Percentiles rank a stretch among this genome's conserved stretches.
These are phyloP conservation scores for Dysidea cf. avara DNA, from an alignment of 37 sponge, comb jelly and placozoan genomes.

Conservation along the genomic window DNA sequence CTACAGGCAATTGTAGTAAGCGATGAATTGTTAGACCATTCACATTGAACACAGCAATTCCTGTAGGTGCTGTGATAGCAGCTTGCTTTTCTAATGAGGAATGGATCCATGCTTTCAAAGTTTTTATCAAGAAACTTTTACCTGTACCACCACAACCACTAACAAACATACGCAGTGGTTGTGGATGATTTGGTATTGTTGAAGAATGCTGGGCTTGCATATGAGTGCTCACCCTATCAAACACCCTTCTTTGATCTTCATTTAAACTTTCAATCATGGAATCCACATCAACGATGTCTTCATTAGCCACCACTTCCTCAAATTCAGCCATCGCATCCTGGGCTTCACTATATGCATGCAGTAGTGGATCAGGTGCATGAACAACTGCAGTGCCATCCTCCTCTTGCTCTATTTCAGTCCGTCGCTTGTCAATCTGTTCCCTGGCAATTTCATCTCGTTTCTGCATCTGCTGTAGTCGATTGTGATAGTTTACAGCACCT, in stretches of 20 bases:
- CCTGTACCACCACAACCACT: conserved; percentile 55
- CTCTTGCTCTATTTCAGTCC: too few species aligned
- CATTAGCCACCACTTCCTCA: conserved; percentile 6
- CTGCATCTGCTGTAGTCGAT: too few species aligned
- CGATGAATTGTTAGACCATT: too few species aligned
- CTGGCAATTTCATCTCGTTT: conserved; percentile 3
- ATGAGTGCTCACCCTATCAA: too few species aligned
- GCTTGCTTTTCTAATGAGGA: conserved; percentile 19
- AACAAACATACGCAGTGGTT: conserved; percentile 17
- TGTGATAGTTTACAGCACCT: conserved; percentile 5
- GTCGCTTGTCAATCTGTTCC: conserved; percentile 1
- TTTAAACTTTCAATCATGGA: too few species aligned
- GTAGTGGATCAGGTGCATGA: neutral
- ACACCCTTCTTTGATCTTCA: conserved; percentile 14
- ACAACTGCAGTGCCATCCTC: too few species aligned
- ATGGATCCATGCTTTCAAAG: conserved; percentile 8
- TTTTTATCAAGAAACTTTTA: conserved; percentile 39
- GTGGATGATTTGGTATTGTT: too few species aligned
- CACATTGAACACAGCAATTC: too few species aligned
- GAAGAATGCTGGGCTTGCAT: too few species aligned
- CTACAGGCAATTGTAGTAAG: too few species aligned
- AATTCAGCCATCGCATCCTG: neutral
- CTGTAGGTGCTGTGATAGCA: conserved; percentile 47
- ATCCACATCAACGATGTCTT: too few species aligned
- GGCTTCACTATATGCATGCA: neutral